phyloP scores from a whole-genome alignment of 1,140 invertebrate species.

The Aphis craccivora region DNA sequence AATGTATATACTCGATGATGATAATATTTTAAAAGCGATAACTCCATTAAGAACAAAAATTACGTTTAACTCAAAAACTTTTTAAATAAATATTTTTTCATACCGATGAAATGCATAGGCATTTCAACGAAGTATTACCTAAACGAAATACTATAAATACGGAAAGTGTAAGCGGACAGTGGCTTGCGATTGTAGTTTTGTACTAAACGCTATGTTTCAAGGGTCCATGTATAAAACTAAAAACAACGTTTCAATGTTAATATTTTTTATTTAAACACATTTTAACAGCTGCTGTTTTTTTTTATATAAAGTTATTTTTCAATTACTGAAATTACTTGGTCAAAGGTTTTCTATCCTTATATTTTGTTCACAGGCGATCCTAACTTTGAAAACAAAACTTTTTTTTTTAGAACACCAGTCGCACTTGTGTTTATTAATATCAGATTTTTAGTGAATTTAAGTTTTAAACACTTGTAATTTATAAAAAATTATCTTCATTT shows the following conservation, averaged over 20 bases:
- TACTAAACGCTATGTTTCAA: background rate
- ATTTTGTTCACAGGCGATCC: background rate
- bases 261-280: background rate
- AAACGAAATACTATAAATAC: too few relatives aligned
- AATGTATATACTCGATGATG: background rate
- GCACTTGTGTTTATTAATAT: background rate
- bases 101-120: background rate
- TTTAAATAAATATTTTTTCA: background rate
- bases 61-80: background rate
- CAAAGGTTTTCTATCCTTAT: background rate
- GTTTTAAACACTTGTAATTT: background rate
- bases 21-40: background rate
- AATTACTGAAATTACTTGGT: slow-evolving; percentile 32
- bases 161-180: background rate
- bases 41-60: background rate
- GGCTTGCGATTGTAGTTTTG: background rate
- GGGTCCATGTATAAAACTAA: background rate
- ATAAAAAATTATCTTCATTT: background rate
- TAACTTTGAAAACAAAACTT: background rate
- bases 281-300: background rate
- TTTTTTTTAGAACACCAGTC: slow-evolving; percentile 6
- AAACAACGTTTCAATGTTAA: background rate
- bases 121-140: background rate
- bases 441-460: background rate
- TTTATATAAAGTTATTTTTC: background rate